A percentile compares a stretch with the other conserved stretches of the same genome.
Conservation (phyloP, 2,797 vertebrate genomes). For the Phoeniculus purpureus region DNA sequence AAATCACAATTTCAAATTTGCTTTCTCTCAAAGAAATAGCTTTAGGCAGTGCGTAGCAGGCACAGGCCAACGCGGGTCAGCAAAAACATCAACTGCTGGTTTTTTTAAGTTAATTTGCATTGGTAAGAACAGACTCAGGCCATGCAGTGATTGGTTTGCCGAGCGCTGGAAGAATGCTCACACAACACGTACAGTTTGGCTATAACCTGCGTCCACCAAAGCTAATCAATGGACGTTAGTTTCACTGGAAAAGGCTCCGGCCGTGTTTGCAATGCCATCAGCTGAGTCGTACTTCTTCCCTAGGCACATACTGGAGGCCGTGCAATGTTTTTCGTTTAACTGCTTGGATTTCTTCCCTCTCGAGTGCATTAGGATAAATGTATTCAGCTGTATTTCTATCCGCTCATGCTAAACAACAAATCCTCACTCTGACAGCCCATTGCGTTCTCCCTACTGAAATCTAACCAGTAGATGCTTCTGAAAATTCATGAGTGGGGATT, state of each 20-base stretch:
- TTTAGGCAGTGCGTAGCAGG: background rate
- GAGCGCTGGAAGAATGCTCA: background rate
- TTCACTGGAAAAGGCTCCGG: background rate
- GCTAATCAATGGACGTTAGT: conserved; percentile 16
- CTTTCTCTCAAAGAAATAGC: background rate
- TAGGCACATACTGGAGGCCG: conserved; percentile 41
- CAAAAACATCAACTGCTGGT: background rate
- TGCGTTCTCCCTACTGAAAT: conserved; percentile 41
- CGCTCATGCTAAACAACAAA: conserved; percentile 60
- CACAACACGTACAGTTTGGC: background rate
- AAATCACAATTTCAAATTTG: background rate
- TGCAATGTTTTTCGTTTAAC: conserved; percentile 48
- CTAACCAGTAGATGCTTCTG: conserved; percentile 39
- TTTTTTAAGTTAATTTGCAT: conserved; percentile 30
- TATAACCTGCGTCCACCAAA: conserved; percentile 16
- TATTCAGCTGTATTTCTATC: conserved; percentile 59
- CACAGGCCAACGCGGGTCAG: background rate
- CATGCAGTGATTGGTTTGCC: background rate
- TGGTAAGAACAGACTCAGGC: conserved; percentile 25
- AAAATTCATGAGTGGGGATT: background rate
- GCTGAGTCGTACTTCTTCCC: background rate
- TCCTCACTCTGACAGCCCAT: background rate
- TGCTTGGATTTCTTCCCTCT: conserved; percentile 36
- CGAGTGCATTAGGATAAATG: conserved; percentile 61
- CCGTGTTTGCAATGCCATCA: background rate